These are phyloP conservation scores for Edolisoma coerulescens DNA, from an alignment of 2,113 vertebrate species.

Conservation along the genomic window DNA sequence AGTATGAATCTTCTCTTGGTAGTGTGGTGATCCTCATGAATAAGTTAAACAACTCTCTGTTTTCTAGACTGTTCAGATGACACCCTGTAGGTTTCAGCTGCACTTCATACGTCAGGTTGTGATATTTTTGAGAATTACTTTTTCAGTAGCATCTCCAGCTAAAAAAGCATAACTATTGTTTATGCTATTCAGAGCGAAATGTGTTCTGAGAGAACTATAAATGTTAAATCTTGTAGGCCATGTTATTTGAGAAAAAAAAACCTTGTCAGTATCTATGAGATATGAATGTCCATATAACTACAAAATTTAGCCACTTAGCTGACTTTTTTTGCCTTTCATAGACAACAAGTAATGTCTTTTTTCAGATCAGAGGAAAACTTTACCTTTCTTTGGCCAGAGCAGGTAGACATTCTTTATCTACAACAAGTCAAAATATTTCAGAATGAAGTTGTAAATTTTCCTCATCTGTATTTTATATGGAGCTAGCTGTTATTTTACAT, in stretches of 20 bases:
- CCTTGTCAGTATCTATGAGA: not conserved
- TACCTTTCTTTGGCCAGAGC: not conserved
- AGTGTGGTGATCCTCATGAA: not conserved
- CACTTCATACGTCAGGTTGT: not conserved
- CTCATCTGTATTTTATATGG: not conserved
- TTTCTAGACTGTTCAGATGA: not conserved
- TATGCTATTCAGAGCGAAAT: not conserved
- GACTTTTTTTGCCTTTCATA: not conserved
- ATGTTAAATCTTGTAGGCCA: not conserved
- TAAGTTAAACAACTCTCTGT: not conserved
- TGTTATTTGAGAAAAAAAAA: not conserved
- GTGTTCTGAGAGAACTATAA: not conserved
- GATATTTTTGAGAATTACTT: not conserved
- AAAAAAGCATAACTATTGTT: not conserved
- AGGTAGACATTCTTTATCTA: not conserved
- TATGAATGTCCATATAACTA: not conserved
- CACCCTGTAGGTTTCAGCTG: not conserved
- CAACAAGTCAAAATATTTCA: not conserved
- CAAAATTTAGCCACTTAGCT: not conserved
- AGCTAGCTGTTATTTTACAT: not conserved
- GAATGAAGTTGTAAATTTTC: not conserved
- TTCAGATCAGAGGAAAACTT: not conserved
- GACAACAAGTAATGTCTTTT: not conserved
- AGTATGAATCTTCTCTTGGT: not conserved
- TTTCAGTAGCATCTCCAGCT: not conserved